These are phyloP conservation scores for Helarctos malayanus DNA, from an alignment of 2,797 vertebrate species.

Conservation along the genomic window DNA sequence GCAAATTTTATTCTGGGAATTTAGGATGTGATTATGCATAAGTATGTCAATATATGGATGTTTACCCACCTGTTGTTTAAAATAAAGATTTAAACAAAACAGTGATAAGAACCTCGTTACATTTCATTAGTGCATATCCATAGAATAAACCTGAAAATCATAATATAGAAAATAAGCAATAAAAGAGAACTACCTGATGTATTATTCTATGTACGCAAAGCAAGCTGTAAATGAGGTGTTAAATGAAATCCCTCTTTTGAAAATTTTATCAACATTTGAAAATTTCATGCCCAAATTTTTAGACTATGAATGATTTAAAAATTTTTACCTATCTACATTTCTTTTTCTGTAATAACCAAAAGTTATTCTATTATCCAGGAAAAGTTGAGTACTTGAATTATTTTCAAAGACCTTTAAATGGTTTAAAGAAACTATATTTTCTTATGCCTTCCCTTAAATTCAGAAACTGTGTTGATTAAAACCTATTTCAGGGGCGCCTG, in stretches of 20 bases:
- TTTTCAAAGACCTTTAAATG: constrained; percentile 15
- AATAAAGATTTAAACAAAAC: neutral
- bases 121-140: neutral
- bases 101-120: neutral
- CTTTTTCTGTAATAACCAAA: neutral
- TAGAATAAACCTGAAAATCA: neutral
- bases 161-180: neutral
- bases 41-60: neutral
- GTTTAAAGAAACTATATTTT: neutral
- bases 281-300: neutral
- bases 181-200: neutral
- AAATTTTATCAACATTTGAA: neutral
- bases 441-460: neutral
- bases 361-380: neutral
- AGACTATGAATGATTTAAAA: neutral
- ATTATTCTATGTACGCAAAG: neutral
- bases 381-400: neutral
- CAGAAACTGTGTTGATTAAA: neutral
- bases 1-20: neutral
- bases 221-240: neutral
- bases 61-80: neutral
- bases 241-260: neutral
- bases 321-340: neutral
- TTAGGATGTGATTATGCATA: neutral
- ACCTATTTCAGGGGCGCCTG: neutral